Base-by-base conservation (phyloP, 2,888 invertebrate species). In the Megaustenia siamemsis region DNA sequence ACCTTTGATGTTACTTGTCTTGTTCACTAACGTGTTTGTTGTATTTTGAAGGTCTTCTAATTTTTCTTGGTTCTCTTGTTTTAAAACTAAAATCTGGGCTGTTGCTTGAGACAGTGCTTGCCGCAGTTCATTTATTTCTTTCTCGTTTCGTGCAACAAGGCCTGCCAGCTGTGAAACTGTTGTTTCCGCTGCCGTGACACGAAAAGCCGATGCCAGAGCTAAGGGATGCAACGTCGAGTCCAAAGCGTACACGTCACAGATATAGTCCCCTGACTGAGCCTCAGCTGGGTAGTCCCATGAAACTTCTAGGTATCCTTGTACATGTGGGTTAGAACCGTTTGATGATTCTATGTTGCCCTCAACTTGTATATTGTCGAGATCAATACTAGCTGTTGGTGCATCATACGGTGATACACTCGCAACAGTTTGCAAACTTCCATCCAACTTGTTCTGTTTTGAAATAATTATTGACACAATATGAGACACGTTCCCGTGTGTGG, bases 391-490 rank as follows among this genome's bases (percentile, higher is more conserved):
- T 10, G 15, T 32, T 24, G 73, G 49, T 6, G 73, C 10, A 21
- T 73, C 73, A 49, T 73, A 73, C 1, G 49, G 73, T 6, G 73
- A 73, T 32, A 73, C 12, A 18, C 32, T 49, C 2, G 73, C 73
- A 21, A 73, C 35, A 12, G 45, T 73, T 32, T 73, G 49, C 15
- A 73, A 21, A 15, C 49, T 32, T 28, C 73, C 73, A 21, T 45
- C 49, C 18, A 8, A 12, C 32, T 32, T 28, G 32, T 73, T 28
- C 4, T 73, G 28, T 24, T 49, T 45, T 45, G 73, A 45, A 32
- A 73, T 49, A 73, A 73, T 49, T n/a, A 73, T 73, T 28, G 73
- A 73, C 73, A 73, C 49, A 12, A 73, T 73, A 49, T 73, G 73
- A 73, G 73, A 73, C 49, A 73, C 73, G 12, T 73, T 28, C 4